Evolutionary conservation across 2,888 invertebrate genomes (phyloP).

Genomic region (Xanthia togata): DNA sequence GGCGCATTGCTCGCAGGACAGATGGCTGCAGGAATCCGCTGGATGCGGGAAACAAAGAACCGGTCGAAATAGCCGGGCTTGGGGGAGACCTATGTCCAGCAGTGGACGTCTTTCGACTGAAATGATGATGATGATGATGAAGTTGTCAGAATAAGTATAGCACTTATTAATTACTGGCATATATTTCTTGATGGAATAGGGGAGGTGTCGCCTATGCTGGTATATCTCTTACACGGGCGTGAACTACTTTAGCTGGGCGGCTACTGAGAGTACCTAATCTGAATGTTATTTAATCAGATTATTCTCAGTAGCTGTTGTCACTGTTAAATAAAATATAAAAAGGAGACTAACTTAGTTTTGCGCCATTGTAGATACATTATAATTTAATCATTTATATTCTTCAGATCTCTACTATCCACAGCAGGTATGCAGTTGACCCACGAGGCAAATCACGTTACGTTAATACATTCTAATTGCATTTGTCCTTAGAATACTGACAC

Average conservation of each 20-base stretch:
- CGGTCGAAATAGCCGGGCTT: too few relatives aligned
- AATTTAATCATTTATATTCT: constrained; percentile 3
- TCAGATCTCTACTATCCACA: not conserved
- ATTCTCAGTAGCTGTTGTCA: too few relatives aligned
- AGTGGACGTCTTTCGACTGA: too few relatives aligned
- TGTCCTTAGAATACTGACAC: constrained; percentile 41
- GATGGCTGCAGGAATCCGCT: too few relatives aligned
- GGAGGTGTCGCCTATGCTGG: not conserved
- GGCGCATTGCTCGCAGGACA: too few relatives aligned
- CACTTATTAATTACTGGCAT: not conserved
- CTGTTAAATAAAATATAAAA: not conserved
- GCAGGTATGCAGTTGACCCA: constrained; percentile 23
- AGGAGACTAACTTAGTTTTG: not conserved
- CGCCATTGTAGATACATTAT: not conserved
- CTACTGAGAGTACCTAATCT: not conserved
- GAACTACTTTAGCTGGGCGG: not conserved
- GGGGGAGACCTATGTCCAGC: too few relatives aligned
- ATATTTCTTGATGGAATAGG: constrained; percentile 3
- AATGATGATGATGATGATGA: not conserved
- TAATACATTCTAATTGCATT: constrained; percentile 50
- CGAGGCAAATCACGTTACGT: constrained; percentile 27
- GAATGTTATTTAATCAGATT: too few relatives aligned
- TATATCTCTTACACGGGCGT: not conserved
- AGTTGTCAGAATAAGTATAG: not conserved
- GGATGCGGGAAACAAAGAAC: too few relatives aligned